These are phyloP conservation scores for Zaprionus ghesquierei DNA, from an alignment of 1,140 invertebrate genomes.

Conservation along the genomic window DNA sequence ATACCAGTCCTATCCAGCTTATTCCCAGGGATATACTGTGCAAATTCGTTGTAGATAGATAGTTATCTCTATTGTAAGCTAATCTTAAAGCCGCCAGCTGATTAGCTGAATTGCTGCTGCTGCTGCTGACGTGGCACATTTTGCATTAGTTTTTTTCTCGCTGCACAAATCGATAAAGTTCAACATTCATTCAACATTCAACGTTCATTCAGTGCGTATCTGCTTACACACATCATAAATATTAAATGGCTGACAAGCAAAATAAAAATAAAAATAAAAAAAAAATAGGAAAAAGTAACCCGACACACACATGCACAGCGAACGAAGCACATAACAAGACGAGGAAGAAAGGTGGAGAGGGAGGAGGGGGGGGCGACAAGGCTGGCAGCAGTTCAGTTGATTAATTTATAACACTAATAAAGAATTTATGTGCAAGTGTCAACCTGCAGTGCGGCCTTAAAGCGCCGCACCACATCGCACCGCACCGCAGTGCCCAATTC, in stretches of 20 bases:
- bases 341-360: constrained; percentile 1
- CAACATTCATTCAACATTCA: constrained; percentile 63
- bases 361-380: constrained; percentile 12
- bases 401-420: constrained; percentile 80
- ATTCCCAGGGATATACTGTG: too few relatives aligned
- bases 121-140: constrained; percentile 26
- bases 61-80: too few relatives aligned
- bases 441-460: constrained; percentile 67
- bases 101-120: constrained; percentile 5
- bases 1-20: too few relatives aligned
- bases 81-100: constrained; percentile 10
- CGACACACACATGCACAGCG: constrained; percentile 19
- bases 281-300: constrained; percentile 28
- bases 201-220: constrained; percentile 69
- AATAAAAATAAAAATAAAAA: constrained; percentile 41
- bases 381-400: constrained; percentile 63
- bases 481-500: not conserved
- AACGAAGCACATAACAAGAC: constrained; percentile 34
- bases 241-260: constrained; percentile 66
- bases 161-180: constrained; percentile 67
- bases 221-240: constrained; percentile 78
- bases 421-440: constrained; percentile 78
- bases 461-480: constrained; percentile 20
- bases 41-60: too few relatives aligned
- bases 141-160: constrained; percentile 57